Conservation (phyloP, 2,888 invertebrate species). For the Sinodicranocentrus sp. region DNA sequence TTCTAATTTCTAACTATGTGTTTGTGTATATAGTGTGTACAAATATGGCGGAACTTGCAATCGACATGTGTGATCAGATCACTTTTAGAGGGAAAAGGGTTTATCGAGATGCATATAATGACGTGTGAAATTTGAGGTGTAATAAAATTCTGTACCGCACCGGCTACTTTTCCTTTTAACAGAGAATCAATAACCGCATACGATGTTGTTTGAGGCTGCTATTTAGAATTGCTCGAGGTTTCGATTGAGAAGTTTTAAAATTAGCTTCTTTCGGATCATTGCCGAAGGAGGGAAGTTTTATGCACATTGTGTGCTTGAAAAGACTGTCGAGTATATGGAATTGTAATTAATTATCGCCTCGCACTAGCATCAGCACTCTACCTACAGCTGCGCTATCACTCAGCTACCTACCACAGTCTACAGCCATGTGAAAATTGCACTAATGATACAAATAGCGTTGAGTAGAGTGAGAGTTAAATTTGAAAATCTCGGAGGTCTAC, state of each 20-base stretch:
- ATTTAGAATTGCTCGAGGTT: constrained; percentile 1
- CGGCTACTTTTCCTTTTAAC: constrained; percentile 23
- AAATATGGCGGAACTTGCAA: constrained; percentile 7
- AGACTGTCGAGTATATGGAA: background rate
- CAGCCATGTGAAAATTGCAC: too few relatives aligned
- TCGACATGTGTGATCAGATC: constrained; percentile 24
- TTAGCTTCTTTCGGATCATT: too few relatives aligned
- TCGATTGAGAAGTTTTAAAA: background rate
- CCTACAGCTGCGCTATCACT: too few relatives aligned
- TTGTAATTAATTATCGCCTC: constrained; percentile 1
- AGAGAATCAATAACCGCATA: constrained; percentile 13
- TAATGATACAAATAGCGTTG: too few relatives aligned
- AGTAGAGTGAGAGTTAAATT: too few relatives aligned
- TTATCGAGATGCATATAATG: background rate
- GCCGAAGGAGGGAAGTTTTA: background rate
- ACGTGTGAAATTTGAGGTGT: constrained; percentile 47
- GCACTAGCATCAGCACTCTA: too few relatives aligned
- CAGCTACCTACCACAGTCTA: too few relatives aligned
- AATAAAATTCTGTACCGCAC: constrained; percentile 45
- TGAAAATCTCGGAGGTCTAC: too few relatives aligned
- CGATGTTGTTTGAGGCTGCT: background rate
- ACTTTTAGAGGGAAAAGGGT: background rate
- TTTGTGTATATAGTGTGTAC: too few relatives aligned
- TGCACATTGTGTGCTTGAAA: background rate
- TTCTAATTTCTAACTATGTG: too few relatives aligned